phyloP scores from a whole-genome alignment of 2,797 vertebrate species.

The Enteromius mattozi region DNA sequence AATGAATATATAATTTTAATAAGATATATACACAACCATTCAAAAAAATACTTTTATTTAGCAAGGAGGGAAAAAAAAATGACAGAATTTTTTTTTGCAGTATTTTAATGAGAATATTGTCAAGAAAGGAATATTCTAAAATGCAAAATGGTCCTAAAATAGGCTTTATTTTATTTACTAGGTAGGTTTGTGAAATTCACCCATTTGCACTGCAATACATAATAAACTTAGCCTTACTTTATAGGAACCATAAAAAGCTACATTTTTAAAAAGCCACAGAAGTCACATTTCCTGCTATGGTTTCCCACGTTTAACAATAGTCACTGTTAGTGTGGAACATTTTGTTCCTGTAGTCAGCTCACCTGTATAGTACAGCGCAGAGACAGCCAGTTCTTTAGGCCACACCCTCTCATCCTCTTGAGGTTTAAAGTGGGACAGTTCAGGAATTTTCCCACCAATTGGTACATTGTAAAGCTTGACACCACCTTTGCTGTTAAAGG shows the following conservation, averaged over 20 bases:
- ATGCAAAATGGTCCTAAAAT: neutral
- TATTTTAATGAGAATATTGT: neutral
- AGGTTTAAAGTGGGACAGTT: constrained; percentile 71
- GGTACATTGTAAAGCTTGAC: constrained; percentile 82
- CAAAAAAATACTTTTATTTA: too few relatives aligned
- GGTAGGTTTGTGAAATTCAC: neutral
- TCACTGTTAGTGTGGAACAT: neutral
- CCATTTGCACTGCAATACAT: neutral
- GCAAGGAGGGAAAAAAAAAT: too few relatives aligned
- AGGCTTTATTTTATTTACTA: neutral
- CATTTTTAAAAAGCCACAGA: neutral
- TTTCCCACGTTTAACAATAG: neutral
- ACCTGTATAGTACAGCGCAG: constrained; percentile 87
- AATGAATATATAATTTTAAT: too few relatives aligned
- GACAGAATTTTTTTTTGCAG: neutral
- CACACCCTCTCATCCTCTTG: constrained; percentile 79
- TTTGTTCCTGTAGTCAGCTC: constrained; percentile 44
- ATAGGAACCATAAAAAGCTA: neutral
- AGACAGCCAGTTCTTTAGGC: constrained; percentile 85
- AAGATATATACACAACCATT: too few relatives aligned
- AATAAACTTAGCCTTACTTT: neutral
- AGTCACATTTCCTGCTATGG: neutral
- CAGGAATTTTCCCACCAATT: constrained; percentile 84
- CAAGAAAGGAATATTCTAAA: neutral
- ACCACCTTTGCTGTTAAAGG: constrained; percentile 72